Base-by-base conservation (phyloP, 2,797 vertebrate species). In the Phrynocephalus forsythii region DNA sequence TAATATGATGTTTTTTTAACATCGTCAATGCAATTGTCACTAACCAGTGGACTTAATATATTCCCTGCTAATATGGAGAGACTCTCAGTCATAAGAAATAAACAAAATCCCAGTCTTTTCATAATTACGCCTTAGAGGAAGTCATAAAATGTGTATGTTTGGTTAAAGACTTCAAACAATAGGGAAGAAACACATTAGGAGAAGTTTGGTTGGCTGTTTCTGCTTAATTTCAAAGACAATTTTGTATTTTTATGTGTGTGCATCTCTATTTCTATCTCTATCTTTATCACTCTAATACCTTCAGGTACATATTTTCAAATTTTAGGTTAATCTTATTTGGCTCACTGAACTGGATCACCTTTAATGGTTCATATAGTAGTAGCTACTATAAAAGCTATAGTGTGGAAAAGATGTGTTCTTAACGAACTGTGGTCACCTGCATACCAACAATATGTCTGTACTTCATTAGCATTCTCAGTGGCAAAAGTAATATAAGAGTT, bases 271-370 rank as follows among this genome's bases (percentile, higher is more conserved):
- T 78, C 50, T 33, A 33, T 33, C 33, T 52, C 15, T 18, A 22
- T 30, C 18, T 56, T n/a, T 20, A 15, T 33, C 16, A 30, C n/a
- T 60, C 24, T 8, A 88, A 89, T 91, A 87, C 52, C 88, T 75
- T 26, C 66, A 91, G 82, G 85, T 84, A 86, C 86, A 10, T 22
- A 89, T 92, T 81, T 93, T 90, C 90, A 95, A 91, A 90, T 86
- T 90, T 92, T 88, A 92, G 69, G 0, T 0, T 91, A 86, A 79
- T 79, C 68, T 82, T 91, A 44, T 83, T 93, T 92, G 75, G 87
- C 91, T 94, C 86, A 91, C 38, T 89, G 86, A 91, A 83, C 82
- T 90, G 66, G 60, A 94, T 90, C 66, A 71, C 48, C 90, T 91
- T 85, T 91, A 89, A 85, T 90, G 76, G 71, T 93, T 93, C 63